Percentiles rank a stretch among this genome's conserved stretches.
Evolutionary conservation across 2,797 vertebrate species (phyloP).

Genomic region (Jordanella pulchra): DNA sequence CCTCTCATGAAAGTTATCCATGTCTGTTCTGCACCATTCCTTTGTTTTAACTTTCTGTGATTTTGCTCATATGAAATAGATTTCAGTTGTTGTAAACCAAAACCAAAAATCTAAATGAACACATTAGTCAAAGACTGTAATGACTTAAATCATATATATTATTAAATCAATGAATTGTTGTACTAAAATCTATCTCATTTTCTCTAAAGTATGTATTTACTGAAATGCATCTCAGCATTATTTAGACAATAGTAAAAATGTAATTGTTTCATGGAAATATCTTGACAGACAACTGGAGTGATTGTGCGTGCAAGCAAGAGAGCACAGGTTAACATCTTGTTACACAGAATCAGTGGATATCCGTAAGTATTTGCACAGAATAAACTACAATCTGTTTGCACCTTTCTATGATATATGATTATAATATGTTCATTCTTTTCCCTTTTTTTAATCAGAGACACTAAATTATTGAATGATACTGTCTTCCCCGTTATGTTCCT

Average conservation of each 20-base stretch:
- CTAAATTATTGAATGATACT: constrained; percentile 58
- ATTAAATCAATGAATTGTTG: not conserved
- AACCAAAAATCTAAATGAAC: not conserved
- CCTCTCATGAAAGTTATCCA: not conserved
- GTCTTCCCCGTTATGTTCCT: constrained; percentile 82
- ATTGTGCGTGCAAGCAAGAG: constrained; percentile 82
- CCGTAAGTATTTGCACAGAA: constrained; percentile 65
- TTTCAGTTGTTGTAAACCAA: not conserved
- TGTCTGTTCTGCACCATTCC: not conserved
- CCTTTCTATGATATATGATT: not conserved
- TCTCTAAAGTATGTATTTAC: not conserved
- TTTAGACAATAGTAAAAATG: not conserved
- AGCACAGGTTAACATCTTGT: constrained; percentile 79
- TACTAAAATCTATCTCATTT: not conserved
- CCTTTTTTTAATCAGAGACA: constrained; percentile 60
- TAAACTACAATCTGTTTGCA: not conserved
- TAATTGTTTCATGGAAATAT: not conserved
- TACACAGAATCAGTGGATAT: constrained; percentile 62
- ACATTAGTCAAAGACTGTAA: not conserved
- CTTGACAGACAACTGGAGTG: constrained; percentile 78
- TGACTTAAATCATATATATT: not conserved
- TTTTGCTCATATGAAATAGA: too few species aligned
- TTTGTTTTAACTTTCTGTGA: too few species aligned
- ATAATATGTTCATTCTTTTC: not conserved
- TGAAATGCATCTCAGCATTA: not conserved